phyloP scores from a whole-genome alignment of 2,113 vertebrate genomes.

The Seriola rivoliana region DNA sequence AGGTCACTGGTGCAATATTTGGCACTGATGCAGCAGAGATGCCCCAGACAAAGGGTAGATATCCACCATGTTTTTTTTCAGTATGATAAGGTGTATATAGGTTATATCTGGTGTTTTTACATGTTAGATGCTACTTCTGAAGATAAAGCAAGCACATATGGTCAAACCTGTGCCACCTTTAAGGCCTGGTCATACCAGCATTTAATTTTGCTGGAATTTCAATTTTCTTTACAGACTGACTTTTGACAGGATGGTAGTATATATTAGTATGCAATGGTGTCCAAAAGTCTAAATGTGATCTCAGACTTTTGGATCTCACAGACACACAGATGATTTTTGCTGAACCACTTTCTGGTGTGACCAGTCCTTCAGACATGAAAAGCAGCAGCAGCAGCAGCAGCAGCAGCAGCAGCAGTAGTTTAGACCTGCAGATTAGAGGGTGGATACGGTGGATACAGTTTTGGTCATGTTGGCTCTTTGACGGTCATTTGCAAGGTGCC shows the following conservation, averaged over 20 bases:
- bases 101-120: not conserved
- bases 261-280: no score
- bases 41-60: not conserved
- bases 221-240: no score
- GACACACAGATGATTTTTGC: no score
- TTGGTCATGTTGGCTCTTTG: no score
- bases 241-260: no score
- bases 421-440: not conserved
- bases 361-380: not conserved
- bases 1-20: conserved; percentile 4
- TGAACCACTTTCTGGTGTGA: not conserved
- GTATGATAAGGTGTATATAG: no score
- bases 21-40: conserved; percentile 14
- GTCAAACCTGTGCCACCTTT: not conserved
- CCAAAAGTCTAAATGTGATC: no score
- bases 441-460: no score
- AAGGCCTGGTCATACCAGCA: not conserved
- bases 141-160: not conserved
- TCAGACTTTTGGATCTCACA: no score
- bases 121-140: not conserved
- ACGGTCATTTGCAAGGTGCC: no score
- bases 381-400: not conserved
- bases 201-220: not conserved
- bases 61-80: not conserved
- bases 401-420: not conserved